Base-by-base conservation (phyloP, 2,113 vertebrate species). In the Otus sunia region DNA sequence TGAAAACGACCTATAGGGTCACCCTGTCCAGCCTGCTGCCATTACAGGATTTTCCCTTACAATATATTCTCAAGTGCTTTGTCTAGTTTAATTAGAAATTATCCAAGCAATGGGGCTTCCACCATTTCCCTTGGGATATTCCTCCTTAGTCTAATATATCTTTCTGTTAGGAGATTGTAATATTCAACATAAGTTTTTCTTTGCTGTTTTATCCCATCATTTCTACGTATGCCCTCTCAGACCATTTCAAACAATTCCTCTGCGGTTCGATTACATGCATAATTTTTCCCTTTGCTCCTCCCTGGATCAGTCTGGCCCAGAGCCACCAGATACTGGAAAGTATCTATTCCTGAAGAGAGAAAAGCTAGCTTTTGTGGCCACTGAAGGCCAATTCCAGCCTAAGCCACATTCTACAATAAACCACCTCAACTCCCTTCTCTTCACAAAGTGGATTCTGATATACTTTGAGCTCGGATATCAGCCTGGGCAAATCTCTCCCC, bases 31-130 rank as follows among this genome's bases (percentile, higher is more conserved):
- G 87, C 93, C 94, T 96, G 95, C 94, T 92, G 93, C 84, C 63
- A 96, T 86, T 93, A 85, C 95, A 96, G 95, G 86, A 95, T 97
- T 97, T 97, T 96, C 97, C 87, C 94, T 90, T 59, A 72, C 96
- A 97, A 97, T 96, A 96, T 98, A 98, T 94, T 98, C 97, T 97
- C 92, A 94, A 97, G 96, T 97, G 94, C 93, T 98, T 98, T 97
- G 97, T 98, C 94, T 96, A 97, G 93, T 97, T 98, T 98, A 98
- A 98, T 98, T 98, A 98, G 97, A 98, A 98, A 98, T 98, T 97
- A 98, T 96, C 96, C 98, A 97, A 97, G 97, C 98, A 97, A 97
- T 98, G 98, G 97, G 97, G 96, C 96, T 98, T 98, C 97, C 95
- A 96, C 92, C 83, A 83, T 88, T 97, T 96, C 98, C 97, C 98